These are phyloP conservation scores for Heterotis niloticus DNA, from an alignment of 2,113 vertebrate genomes.

Conservation along the genomic window DNA sequence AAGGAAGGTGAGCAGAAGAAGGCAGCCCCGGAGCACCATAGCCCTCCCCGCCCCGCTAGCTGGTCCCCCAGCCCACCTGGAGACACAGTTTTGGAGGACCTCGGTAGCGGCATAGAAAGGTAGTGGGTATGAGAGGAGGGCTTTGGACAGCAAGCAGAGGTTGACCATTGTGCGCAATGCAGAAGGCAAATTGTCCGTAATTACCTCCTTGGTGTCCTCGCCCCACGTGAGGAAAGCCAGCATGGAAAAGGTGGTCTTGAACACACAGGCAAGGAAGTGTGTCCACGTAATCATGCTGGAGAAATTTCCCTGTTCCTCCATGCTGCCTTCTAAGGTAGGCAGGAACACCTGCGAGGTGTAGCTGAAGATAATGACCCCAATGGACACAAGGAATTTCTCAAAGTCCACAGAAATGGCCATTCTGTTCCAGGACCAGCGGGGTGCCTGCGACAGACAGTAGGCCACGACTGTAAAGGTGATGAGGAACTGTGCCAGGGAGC, in stretches of 20 bases:
- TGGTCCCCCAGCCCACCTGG: slow-evolving; percentile 7
- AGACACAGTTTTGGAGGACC: slow-evolving; percentile 59
- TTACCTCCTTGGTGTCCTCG: slow-evolving; percentile 65
- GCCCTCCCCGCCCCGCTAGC: not conserved
- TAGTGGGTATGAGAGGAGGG: slow-evolving; percentile 72
- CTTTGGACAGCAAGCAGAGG: slow-evolving; percentile 68
- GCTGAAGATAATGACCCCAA: slow-evolving; percentile 77
- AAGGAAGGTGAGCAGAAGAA: slow-evolving; percentile 66
- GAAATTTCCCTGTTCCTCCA: slow-evolving; percentile 66
- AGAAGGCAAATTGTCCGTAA: slow-evolving; percentile 71
- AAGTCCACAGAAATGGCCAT: slow-evolving; percentile 62
- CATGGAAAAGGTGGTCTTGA: slow-evolving; percentile 71
- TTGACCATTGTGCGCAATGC: slow-evolving; percentile 68
- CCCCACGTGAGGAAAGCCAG: slow-evolving; percentile 69
- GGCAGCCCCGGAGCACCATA: slow-evolving; percentile 51
- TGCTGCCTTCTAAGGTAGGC: slow-evolving; percentile 68
- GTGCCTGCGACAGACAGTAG: slow-evolving; percentile 65
- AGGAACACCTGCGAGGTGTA: slow-evolving; percentile 81
- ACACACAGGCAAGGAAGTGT: slow-evolving; percentile 66
- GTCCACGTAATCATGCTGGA: slow-evolving; percentile 66
- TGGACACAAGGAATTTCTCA: slow-evolving; percentile 69
- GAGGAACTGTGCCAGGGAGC: slow-evolving; percentile 71
- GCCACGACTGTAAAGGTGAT: slow-evolving; percentile 67
- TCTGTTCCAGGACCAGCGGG: slow-evolving; percentile 63
- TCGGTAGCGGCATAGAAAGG: slow-evolving; percentile 72